Evolutionary conservation across 2,888 invertebrate species (phyloP).

Genomic region (Caenorhabditis sp.): DNA sequence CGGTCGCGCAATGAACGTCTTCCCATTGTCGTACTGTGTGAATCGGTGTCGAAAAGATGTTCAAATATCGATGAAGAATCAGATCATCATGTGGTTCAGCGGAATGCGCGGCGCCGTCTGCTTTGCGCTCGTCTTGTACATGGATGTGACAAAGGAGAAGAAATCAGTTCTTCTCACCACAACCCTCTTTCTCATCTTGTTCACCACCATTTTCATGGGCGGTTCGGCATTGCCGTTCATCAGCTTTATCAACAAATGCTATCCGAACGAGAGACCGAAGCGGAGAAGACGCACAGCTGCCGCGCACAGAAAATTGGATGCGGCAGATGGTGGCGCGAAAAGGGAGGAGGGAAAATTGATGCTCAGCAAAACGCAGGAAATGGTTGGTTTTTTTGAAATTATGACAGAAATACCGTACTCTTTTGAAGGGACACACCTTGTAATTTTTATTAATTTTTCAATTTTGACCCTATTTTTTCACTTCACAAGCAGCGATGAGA

Average conservation of each 20-base stretch:
- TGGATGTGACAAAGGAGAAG: slow-evolving; percentile 87
- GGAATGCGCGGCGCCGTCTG: slow-evolving; percentile 95
- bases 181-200: slow-evolving; percentile 94
- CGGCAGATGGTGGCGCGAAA: slow-evolving; percentile 3
- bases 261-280: slow-evolving; percentile 40
- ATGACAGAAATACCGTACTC: background rate
- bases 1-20: slow-evolving; percentile 94
- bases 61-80: slow-evolving; percentile 97
- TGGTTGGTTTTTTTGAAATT: slow-evolving; percentile 75
- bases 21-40: slow-evolving; percentile 88
- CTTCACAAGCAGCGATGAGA: too few species aligned
- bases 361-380: slow-evolving; percentile 95
- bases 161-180: slow-evolving; percentile 95
- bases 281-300: slow-evolving; percentile 28
- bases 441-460: too few species aligned
- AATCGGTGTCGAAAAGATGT: slow-evolving; percentile 84
- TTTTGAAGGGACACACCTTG: background rate
- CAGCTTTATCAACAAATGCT: slow-evolving; percentile 74
- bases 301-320: slow-evolving; percentile 8
- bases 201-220: slow-evolving; percentile 92
- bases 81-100: slow-evolving; percentile 99
- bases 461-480: too few species aligned
- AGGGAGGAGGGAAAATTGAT: slow-evolving; percentile 32
- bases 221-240: slow-evolving; percentile 96
- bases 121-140: slow-evolving; percentile 92